Evolutionary conservation across 2,113 vertebrate genomes (phyloP), one percentile per base, ranked within the genome.

Genomic region (Corythornis vintsioides): DNA sequence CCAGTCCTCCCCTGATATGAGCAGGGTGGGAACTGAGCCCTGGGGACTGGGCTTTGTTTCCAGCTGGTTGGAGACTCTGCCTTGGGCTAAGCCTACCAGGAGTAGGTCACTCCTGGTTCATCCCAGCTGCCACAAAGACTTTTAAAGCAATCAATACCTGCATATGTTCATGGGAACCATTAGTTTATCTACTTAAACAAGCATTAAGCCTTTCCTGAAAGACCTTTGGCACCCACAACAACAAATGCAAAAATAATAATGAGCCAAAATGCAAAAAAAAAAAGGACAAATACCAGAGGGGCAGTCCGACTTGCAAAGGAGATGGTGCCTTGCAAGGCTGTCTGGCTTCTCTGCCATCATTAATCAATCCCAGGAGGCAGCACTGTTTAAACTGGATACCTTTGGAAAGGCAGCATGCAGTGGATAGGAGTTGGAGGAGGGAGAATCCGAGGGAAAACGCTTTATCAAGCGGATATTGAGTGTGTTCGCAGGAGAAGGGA

Each of bases 381-480:
- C 13, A 76, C 67, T 48, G 56, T 64, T 64, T 89, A 70, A 82
- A 74, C 0, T 52, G 50, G 18, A 59, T 45, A 59, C 24, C 19
- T 25, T 66, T 33, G 61, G 38, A 57, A 79, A 77, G 56, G 43
- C 38, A 38, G 47, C 7, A 1, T 0, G 0, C 4, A 19, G 35
- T 43, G 53, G 79, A 10, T n/a, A 59, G 48, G 24, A 61, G 42
- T 33, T 28, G 24, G 65, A 77, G 64, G 83, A 81, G n/a, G 33
- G 55, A 47, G 76, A 88, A 88, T 77, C 21, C 9, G 66, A 76
- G 43, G 5, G 76, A 61, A 79, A 93, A 67, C 5, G n/a, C 56
- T 92, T 96, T 83, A 91, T 89, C 87, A 47, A 70, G 43, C 0
- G 1, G 65, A 70, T 96, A 80, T 91, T 85, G 47, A 83, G 35